phyloP scores from a whole-genome alignment of 2,113 vertebrate genomes.

The Amia ocellicauda region DNA sequence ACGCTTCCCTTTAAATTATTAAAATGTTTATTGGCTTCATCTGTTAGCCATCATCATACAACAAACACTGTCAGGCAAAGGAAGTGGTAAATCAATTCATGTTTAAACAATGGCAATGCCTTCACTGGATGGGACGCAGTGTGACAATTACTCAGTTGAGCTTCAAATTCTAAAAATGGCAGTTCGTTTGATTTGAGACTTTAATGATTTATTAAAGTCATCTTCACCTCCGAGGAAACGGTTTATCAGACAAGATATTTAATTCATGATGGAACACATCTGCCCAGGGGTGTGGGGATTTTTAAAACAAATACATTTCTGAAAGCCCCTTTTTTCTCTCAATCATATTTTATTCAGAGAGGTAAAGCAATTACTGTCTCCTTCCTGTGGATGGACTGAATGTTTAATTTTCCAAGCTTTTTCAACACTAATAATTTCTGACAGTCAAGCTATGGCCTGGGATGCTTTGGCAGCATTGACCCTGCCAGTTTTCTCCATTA shows the following conservation, averaged over 20 bases:
- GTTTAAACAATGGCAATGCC: slow-evolving; percentile 33
- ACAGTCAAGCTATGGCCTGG: slow-evolving; percentile 45
- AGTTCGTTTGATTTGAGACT: slow-evolving; percentile 49
- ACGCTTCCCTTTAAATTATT: background rate
- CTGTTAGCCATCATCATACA: background rate
- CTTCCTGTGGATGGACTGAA: slow-evolving; percentile 49
- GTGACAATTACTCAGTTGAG: slow-evolving; percentile 43
- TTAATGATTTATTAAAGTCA: slow-evolving; percentile 62
- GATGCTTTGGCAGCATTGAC: slow-evolving; percentile 52
- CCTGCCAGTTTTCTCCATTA: slow-evolving; percentile 25
- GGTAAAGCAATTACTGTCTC: slow-evolving; percentile 56
- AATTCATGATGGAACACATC: slow-evolving; percentile 68
- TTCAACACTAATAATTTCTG: slow-evolving; percentile 50
- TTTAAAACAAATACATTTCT: slow-evolving; percentile 51
- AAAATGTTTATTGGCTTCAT: background rate
- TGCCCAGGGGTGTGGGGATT: slow-evolving; percentile 44
- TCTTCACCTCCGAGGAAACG: slow-evolving; percentile 55
- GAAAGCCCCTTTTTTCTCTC: slow-evolving; percentile 41
- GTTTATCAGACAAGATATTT: slow-evolving; percentile 61
- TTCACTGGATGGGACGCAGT: slow-evolving; percentile 28
- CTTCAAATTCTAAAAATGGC: slow-evolving; percentile 33
- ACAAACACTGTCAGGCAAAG: background rate
- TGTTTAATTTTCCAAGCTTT: slow-evolving; percentile 61
- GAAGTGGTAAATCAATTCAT: background rate
- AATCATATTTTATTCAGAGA: slow-evolving; percentile 67